phyloP scores from a whole-genome alignment of 2,797 vertebrate genomes.

The Manis javanica region DNA sequence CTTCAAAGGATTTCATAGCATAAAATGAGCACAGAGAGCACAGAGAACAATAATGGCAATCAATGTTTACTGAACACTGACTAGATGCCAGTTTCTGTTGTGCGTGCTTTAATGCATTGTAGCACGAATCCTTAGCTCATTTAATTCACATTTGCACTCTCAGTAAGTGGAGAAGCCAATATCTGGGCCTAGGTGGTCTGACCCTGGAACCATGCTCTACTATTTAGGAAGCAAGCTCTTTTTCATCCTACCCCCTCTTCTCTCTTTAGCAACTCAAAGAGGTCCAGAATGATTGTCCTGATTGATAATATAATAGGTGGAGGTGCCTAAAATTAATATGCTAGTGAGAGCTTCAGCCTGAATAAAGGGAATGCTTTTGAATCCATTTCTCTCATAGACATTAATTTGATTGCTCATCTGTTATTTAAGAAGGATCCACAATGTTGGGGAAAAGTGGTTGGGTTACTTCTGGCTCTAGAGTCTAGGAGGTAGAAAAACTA shows the following conservation, averaged over 20 bases:
- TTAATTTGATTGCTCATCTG: constrained; percentile 17
- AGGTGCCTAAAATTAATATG: too few relatives aligned
- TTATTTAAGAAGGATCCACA: background rate
- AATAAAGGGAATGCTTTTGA: background rate
- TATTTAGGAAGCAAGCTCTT: background rate
- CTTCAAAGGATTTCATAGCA: background rate
- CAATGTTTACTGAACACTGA: background rate
- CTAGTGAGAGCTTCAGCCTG: background rate
- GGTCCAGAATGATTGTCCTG: background rate
- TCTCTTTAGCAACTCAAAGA: background rate
- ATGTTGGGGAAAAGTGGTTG: background rate
- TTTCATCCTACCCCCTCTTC: background rate
- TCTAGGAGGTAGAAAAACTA: background rate
- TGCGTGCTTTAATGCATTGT: background rate
- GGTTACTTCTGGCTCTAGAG: background rate
- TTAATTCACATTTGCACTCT: background rate
- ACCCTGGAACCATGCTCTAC: background rate
- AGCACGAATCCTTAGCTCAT: background rate
- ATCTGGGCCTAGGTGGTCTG: background rate
- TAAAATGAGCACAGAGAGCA: background rate
- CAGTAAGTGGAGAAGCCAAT: background rate
- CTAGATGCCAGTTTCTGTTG: background rate
- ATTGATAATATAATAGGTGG: background rate
- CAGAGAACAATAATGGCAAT: background rate
- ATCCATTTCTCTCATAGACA: background rate